Evolutionary conservation across 2,888 invertebrate species (phyloP).

Genomic region (Phoenoteleia sp.): DNA sequence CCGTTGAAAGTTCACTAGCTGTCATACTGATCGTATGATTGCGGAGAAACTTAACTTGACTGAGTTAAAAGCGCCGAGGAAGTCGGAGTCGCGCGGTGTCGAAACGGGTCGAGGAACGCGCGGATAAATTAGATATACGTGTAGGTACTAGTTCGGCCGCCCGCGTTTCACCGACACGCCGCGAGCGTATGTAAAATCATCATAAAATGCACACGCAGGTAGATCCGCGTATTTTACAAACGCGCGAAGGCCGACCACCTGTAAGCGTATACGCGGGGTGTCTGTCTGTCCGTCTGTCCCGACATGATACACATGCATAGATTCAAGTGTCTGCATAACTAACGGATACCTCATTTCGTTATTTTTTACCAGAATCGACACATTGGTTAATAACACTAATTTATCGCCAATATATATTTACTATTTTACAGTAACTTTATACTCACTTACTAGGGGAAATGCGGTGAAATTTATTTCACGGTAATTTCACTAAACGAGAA

Average conservation of each 20-base stretch:
- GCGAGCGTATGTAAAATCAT: conserved; percentile 53
- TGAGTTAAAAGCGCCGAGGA: conserved; percentile 34
- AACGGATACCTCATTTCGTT: conserved; percentile 35
- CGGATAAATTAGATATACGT: conserved; percentile 56
- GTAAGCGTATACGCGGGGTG: conserved; percentile 58
- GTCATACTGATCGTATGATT: conserved; percentile 63
- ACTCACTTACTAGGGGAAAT: neutral
- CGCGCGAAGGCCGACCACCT: conserved; percentile 66
- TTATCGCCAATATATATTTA: conserved; percentile 13
- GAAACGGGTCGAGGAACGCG: conserved; percentile 61
- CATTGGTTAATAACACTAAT: conserved; percentile 16
- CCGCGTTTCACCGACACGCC: conserved; percentile 58
- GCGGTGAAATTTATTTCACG: neutral
- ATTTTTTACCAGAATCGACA: conserved; percentile 20
- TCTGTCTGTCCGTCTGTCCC: conserved; percentile 39
- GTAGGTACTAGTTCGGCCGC: conserved; percentile 44
- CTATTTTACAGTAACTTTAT: conserved; percentile 4
- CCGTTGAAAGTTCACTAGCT: conserved; percentile 62
- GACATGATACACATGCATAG: neutral
- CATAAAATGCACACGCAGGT: conserved; percentile 14
- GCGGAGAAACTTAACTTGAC: conserved; percentile 57
- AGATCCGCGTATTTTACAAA: conserved; percentile 47
- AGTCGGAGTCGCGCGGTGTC: conserved; percentile 62
- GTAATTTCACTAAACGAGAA: too few relatives aligned
- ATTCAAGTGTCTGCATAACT: neutral